Percentiles rank a stretch among this genome's conserved stretches.
phyloP scores from a whole-genome alignment of 2,888 invertebrate genomes.

The Apamea anceps region DNA sequence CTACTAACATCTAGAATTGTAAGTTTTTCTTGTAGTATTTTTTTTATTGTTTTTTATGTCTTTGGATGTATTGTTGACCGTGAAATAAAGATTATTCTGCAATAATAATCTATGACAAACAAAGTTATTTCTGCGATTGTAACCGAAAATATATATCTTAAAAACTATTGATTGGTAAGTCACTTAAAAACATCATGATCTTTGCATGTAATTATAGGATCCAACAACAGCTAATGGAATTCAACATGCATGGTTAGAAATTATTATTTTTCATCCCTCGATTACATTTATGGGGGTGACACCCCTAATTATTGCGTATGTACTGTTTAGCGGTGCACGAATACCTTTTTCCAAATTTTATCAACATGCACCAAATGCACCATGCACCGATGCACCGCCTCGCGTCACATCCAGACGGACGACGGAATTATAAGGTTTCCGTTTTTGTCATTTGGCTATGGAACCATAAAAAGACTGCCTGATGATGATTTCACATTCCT shows the following conservation, averaged over 20 bases:
- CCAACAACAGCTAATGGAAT: not conserved
- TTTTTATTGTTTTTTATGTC: no score
- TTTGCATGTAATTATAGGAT: not conserved
- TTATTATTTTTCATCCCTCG: not conserved
- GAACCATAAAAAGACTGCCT: not conserved
- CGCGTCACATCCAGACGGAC: not conserved
- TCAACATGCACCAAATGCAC: not conserved
- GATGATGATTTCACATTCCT: not conserved
- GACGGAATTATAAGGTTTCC: not conserved
- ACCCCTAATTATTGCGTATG: not conserved
- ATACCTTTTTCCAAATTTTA: not conserved
- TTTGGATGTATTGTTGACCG: no score
- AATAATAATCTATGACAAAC: no score
- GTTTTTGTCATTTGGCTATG: not conserved
- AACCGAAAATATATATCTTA: no score
- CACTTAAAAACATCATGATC: not conserved
- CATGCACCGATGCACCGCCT: not conserved
- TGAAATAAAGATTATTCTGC: no score
- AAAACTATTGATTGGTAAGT: not conserved
- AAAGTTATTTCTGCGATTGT: no score
- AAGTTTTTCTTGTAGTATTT: no score
- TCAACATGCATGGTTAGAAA: not conserved
- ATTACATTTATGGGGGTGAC: not conserved
- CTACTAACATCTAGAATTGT: no score
- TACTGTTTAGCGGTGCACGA: not conserved